Evolutionary conservation across 2,888 invertebrate genomes (phyloP), one percentile per base, ranked within the genome.

Genomic region (Diarsia brunnea): DNA sequence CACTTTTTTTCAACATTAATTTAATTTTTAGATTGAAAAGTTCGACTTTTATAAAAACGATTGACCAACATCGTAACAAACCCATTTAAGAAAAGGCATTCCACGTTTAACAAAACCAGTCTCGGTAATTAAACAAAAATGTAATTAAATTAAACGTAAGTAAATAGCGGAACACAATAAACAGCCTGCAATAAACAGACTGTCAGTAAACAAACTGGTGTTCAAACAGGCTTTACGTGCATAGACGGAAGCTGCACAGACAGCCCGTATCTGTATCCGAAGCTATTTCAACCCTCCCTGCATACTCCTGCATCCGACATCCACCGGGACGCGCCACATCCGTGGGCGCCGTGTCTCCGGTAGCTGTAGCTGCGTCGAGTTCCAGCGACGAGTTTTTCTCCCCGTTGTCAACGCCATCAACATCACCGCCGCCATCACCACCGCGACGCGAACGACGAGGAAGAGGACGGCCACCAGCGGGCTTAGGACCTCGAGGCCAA

Each of bases 241-340:
- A 66, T 49, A 70, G 49, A 27, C 84, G 87, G 87, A 87, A 82
- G 84, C 74, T 68, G 45, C 31, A 68, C 84, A 87, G 87, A 87
- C 87, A 78, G 78, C 70, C 73, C 65, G 76, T 84, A 85, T 87
- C 80, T 84, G 75, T 77, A 85, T 87, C 86, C 84, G 85, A 86
- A 76, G 73, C 84, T 74, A 82, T 82, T 86, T 66, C 81, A 79
- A 74, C 72, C 71, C 38, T 66, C 53, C 45, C 69, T 68, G 47
- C 58, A 76, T 27, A 43, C 72, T 27, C 19, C 21, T 61, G 67
- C 67, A 74, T 53, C 81, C 70, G 74, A 67, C 38, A n/a, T n/a
- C n/a, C n/a, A n/a, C n/a, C n/a, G n/a, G n/a, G n/a, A n/a, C n/a
- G n/a, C n/a, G n/a, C n/a, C n/a, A n/a, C n/a, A n/a, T n/a, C n/a